phyloP scores from a whole-genome alignment of 2,113 vertebrate genomes.

The Rhinolophus sinicus region DNA sequence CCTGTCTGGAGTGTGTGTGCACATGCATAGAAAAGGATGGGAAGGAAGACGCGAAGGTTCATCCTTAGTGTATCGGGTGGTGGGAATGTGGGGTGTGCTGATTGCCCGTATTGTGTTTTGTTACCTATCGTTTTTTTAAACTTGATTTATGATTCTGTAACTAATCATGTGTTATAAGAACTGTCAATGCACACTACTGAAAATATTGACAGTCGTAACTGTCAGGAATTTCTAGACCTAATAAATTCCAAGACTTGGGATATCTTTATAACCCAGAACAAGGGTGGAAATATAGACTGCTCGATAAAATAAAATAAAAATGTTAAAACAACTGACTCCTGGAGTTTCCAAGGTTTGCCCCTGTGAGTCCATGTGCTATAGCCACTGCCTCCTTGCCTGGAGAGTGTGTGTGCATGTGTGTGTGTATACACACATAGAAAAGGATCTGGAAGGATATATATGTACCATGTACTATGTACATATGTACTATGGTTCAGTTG shows the following conservation, averaged over 20 bases:
- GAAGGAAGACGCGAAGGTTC: background rate
- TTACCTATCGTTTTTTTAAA: background rate
- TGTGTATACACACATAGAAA: background rate
- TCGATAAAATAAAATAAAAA: background rate
- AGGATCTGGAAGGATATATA: background rate
- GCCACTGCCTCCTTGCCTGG: background rate
- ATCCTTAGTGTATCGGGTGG: background rate
- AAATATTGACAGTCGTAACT: background rate
- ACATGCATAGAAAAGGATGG: background rate
- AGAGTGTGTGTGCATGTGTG: background rate
- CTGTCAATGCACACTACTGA: background rate
- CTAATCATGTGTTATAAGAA: background rate
- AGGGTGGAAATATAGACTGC: background rate
- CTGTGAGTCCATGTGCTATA: background rate
- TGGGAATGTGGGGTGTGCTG: background rate
- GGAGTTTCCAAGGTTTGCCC: background rate
- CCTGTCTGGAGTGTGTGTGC: constrained; percentile 3
- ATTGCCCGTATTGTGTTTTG: background rate
- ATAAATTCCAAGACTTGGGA: background rate
- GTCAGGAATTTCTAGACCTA: background rate
- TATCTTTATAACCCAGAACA: background rate
- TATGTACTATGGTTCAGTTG: background rate
- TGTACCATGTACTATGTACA: too few species aligned
- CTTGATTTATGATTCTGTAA: background rate
- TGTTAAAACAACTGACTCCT: background rate